Base-by-base conservation (phyloP, 2,888 invertebrate genomes). In the Nomada fucata region DNA sequence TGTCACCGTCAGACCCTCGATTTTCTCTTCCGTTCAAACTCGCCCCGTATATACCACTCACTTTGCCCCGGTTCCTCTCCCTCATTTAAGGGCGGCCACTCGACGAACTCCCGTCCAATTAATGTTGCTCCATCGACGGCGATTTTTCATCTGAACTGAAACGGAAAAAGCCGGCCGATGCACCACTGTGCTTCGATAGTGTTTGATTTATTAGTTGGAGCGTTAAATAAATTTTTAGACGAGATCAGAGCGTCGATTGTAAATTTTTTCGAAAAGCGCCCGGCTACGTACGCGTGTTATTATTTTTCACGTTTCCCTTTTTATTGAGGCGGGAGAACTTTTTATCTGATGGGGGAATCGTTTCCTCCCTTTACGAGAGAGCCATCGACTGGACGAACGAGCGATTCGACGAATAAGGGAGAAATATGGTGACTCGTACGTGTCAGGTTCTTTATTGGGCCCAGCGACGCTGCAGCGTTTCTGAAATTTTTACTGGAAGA, bases 381-480 rank as follows among this genome's bases (percentile, higher is more conserved):
- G 23, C 59, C 44, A 65, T 36, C 42, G 61, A n/a, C 42, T 65
- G 55, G 42, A 53, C 63, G 57, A 70, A 63, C 70, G 55, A 55
- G 18, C 79, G 64, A 64, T 78, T 78, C 79, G 70, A 52, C 70
- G 79, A 70, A 70, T 79, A 79, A 79, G 42, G n/a, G 79, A 79
- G 60, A 79, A 79, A 79, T 79, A 79, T 79, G 65, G 65, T 29
- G 47, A 36, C 26, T 47, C 60, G 64, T 59, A 53, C 70, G 79
- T 79, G 79, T 70, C 79, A 53, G 53, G 42, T 60, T 71, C 53
- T 79, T 71, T 79, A 79, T 79, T 70, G 79, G 64, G 70, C n/a
- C 53, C 59, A 36, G 11, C 26, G 55, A 42, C 63, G 63, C 20
- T 52, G 50, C n/a, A 36, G 15, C 36, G 64, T 57, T 20, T 63